Conservation (phyloP, 2,888 invertebrate species). For the Limulus polyphemus region DNA sequence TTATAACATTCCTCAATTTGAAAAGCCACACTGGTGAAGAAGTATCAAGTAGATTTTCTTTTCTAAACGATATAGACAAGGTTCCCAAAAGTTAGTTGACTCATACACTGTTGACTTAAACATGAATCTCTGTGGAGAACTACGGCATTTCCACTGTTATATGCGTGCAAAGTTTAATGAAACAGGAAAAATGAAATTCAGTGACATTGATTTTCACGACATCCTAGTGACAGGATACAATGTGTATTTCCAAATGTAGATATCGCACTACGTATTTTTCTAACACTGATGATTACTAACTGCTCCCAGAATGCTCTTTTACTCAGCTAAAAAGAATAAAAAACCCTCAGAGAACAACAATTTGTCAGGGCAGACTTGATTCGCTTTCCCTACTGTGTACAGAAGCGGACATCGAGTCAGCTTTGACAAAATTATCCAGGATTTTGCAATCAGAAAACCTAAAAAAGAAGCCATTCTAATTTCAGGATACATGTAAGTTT, state of each 20-base stretch:
- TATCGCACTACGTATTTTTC: not conserved
- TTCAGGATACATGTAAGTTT: too few species aligned
- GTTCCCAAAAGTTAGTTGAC: not conserved
- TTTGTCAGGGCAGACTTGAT: conserved; percentile 1
- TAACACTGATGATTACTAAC: not conserved
- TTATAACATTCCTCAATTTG: too few species aligned
- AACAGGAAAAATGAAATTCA: not conserved
- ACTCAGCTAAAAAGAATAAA: not conserved
- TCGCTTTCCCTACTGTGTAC: not conserved
- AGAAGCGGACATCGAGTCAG: too few species aligned
- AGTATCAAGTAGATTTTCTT: too few species aligned
- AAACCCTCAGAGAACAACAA: not conserved
- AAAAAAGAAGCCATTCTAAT: too few species aligned
- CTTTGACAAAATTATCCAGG: too few species aligned
- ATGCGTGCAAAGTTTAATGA: not conserved
- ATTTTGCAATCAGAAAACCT: too few species aligned
- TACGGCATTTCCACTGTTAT: not conserved
- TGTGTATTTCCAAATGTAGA: not conserved
- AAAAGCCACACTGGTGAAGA: not conserved
- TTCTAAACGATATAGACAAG: not conserved
- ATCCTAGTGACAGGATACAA: not conserved
- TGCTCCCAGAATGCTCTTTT: not conserved
- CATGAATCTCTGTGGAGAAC: not conserved
- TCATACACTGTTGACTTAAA: not conserved
- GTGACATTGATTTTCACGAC: not conserved